Conservation (phyloP, 2,888 invertebrate species). For the Athripsodes cinereus region DNA sequence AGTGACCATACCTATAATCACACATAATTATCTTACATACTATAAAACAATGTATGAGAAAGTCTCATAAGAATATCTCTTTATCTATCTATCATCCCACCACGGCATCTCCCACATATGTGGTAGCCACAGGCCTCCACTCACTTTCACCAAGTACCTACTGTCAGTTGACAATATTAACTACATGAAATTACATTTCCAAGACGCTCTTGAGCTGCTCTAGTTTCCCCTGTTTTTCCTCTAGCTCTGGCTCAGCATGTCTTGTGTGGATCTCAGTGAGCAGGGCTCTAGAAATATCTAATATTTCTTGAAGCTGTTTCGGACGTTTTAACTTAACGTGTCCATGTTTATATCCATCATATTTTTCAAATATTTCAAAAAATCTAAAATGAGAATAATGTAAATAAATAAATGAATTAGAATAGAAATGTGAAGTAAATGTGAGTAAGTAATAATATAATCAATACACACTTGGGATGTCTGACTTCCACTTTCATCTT, state of each 20-base stretch:
- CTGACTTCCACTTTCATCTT: slow-evolving; percentile 99
- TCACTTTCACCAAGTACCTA: too few species aligned
- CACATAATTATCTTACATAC: too few species aligned
- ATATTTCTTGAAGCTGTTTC: slow-evolving; percentile 93
- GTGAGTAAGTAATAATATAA: slow-evolving; percentile 32
- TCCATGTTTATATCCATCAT: slow-evolving; percentile 91
- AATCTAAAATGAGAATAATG: slow-evolving; percentile 56
- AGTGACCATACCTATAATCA: slow-evolving; percentile 86
- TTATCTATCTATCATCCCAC: neutral
- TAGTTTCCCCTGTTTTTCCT: slow-evolving; percentile 94
- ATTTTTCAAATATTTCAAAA: slow-evolving; percentile 97
- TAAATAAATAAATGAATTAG: neutral
- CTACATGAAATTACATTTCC: slow-evolving; percentile 81
- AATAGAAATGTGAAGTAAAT: neutral
- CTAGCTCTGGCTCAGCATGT: slow-evolving; percentile 85
- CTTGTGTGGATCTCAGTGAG: slow-evolving; percentile 84
- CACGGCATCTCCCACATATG: neutral
- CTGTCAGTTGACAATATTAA: too few species aligned
- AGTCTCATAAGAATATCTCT: neutral
- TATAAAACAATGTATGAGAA: too few species aligned
- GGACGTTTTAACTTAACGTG: slow-evolving; percentile 97
- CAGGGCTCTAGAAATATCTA: slow-evolving; percentile 91
- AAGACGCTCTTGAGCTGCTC: slow-evolving; percentile 96
- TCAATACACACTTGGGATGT: slow-evolving; percentile 68
- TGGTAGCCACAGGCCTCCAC: neutral